Percentiles rank a stretch among this genome's conserved stretches.
These are phyloP conservation scores for Drosophila suzukii DNA, from an alignment of 1,140 invertebrate species.

Conservation along the genomic window DNA sequence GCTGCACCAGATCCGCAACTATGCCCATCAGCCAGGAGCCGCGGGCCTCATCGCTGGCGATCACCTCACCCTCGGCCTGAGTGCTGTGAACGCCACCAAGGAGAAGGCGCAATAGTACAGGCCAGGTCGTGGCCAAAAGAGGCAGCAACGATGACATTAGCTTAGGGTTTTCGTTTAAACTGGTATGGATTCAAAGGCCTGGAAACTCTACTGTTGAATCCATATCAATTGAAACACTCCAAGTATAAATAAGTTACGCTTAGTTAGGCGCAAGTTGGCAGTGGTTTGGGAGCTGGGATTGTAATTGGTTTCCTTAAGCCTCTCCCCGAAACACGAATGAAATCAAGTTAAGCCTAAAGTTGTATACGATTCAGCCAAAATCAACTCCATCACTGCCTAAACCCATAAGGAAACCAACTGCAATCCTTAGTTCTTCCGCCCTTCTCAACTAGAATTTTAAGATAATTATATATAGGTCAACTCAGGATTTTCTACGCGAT, in stretches of 20 bases:
- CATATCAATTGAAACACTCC: conserved; percentile 22
- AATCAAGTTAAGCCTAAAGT: background rate
- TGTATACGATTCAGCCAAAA: conserved; percentile 18
- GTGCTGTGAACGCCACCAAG: conserved; percentile 68
- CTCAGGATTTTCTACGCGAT: conserved; percentile 64
- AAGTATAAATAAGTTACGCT: conserved; percentile 11
- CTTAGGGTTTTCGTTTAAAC: conserved; percentile 26
- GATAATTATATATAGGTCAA: conserved; percentile 43
- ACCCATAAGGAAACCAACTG: conserved; percentile 7
- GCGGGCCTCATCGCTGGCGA: conserved; percentile 84
- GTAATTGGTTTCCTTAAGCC: background rate
- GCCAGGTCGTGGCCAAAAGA: conserved; percentile 52
- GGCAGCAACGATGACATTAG: conserved; percentile 61
- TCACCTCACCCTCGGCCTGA: conserved; percentile 79
- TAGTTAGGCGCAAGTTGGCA: conserved; percentile 24
- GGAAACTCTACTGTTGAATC: background rate
- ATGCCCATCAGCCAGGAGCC: conserved; percentile 93
- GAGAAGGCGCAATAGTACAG: conserved; percentile 84
- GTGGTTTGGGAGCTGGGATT: conserved; percentile 1
- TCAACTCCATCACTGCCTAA: conserved; percentile 28
- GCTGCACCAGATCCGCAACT: conserved; percentile 98
- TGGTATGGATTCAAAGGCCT: conserved; percentile 5
- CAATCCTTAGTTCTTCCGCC: background rate
- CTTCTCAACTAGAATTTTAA: conserved; percentile 5
- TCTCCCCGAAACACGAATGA: conserved; percentile 2